Base-by-base conservation (phyloP, 2,113 vertebrate genomes). In the Leucopsar rothschildi region DNA sequence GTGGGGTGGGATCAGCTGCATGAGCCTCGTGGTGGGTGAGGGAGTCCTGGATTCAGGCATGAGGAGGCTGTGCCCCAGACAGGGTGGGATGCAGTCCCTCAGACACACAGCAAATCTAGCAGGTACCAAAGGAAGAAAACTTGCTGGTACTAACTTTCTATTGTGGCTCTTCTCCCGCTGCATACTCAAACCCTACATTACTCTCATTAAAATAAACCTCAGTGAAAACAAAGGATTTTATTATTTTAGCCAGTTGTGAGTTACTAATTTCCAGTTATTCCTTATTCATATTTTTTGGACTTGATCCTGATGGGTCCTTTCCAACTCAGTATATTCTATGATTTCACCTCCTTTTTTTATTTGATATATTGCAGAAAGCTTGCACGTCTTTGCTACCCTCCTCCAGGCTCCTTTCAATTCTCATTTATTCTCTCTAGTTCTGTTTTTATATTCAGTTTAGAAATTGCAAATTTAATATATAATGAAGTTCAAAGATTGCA, bases 1-100 rank as follows among this genome's bases (percentile, higher is more conserved):
- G 8, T 8, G 37, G 52, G 56, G 12, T 7, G 11, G n/a, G 42
- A 28, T 23, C 44, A 8, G 28, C 45, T 9, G 4, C 2, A 19
- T 6, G 60, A 86, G 44, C 71, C 59, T 40, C 6, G 0, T 1
- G 11, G 28, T 39, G 23, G 68, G 12, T 2, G 19, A 59, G 35
- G 19, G 13, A 44, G 56, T 73, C 33, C 44, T 8, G 53, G 25
- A 68, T 63, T 61, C 31, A 16, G 47, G 31, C 4, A 1, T 12
- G 55, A 61, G 66, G 53, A 61, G 35, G 29, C 42, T 0, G 0
- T 47, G 60, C 2, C 20, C 39, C 0, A 0, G 13, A 6, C 25
- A 35, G 55, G 23, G 21, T 44, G 27, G 20, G 9, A 44, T n/a
- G n/a, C 2, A 2, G 14, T 23, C 23, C 29, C 57, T 37, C 44